Evolutionary conservation across 2,113 vertebrate species (phyloP).

Genomic region (Periophthalmus modestus): DNA sequence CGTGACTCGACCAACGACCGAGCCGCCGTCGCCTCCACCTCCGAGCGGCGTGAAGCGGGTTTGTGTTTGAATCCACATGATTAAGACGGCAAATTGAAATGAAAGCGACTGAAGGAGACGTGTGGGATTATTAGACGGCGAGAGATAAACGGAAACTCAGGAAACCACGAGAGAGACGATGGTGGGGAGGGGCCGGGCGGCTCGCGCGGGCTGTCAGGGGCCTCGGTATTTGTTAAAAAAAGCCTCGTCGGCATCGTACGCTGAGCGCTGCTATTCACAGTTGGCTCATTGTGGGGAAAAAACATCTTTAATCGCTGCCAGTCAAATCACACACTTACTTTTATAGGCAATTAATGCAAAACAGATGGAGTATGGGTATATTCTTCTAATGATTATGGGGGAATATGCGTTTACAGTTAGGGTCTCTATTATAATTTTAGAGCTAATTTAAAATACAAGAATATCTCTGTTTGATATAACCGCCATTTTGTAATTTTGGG

Average conservation of each 20-base stretch:
- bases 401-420: not conserved
- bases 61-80: conserved; percentile 39
- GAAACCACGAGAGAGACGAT: conserved; percentile 21
- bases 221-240: conserved; percentile 30
- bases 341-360: conserved; percentile 24
- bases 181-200: conserved; percentile 17
- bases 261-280: conserved; percentile 27
- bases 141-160: conserved; percentile 16
- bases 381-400: not conserved
- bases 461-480: not conserved
- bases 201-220: conserved; percentile 21
- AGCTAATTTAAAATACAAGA: not conserved
- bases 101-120: too few relatives aligned
- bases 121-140: conserved; percentile 24
- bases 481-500: not conserved
- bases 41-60: not conserved
- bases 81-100: too few relatives aligned
- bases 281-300: conserved; percentile 10
- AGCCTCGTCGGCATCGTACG: conserved; percentile 16
- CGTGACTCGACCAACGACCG: too few relatives aligned
- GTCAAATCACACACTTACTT: conserved; percentile 22
- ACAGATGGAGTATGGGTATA: conserved; percentile 5
- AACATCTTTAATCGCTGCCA: conserved; percentile 31
- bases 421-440: not conserved
- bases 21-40: too few relatives aligned